Evolutionary conservation across 2,888 invertebrate species (phyloP), one percentile per base, ranked within the genome.

Genomic region (Slavum lentiscoides): DNA sequence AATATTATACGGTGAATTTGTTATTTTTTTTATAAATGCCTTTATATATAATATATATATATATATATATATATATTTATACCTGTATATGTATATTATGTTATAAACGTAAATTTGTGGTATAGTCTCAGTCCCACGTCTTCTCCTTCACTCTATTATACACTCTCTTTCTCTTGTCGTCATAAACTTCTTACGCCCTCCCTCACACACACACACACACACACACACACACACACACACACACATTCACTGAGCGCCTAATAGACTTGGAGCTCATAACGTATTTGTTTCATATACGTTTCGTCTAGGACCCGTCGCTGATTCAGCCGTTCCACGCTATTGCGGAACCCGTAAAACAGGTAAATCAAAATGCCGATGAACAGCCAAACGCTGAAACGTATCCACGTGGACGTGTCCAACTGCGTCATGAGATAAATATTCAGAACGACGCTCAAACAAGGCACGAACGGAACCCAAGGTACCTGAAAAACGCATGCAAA

Each of bases 381-480:
- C 88, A 95, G 91, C 96, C 96, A 96, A 49, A 94, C 88, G 6
- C 88, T 88, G 85, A 95, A 93, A 83, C 94, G 87, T n/a, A 94
- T 88, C 96, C 96, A 96, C 0, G 96, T 96, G 83, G 90, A 88
- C 0, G 86, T 84, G 83, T 93, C 92, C 84, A 96, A 88, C 86
- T 94, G 91, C 74, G 94, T 87, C 94, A 96, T 95, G 30, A 96
- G 88, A 86, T 95, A 94, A 77, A 95, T 89, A 85, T 96, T 96
- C 61, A 93, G 89, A 84, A 94, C 89, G 83, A 95, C 92, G 85
- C 95, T 95, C 67, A 94, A 85, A 58, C 92, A 92, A 0, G 96
- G 96, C 74, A 96, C 86, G 82, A 94, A 87, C 3, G 96, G 96
- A 0, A 96, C 93, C n/a, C 92, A 87, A 0, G 96, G 96, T 13